Conservation (phyloP, 2,113 vertebrate species). For the Sinosuthora webbiana region DNA sequence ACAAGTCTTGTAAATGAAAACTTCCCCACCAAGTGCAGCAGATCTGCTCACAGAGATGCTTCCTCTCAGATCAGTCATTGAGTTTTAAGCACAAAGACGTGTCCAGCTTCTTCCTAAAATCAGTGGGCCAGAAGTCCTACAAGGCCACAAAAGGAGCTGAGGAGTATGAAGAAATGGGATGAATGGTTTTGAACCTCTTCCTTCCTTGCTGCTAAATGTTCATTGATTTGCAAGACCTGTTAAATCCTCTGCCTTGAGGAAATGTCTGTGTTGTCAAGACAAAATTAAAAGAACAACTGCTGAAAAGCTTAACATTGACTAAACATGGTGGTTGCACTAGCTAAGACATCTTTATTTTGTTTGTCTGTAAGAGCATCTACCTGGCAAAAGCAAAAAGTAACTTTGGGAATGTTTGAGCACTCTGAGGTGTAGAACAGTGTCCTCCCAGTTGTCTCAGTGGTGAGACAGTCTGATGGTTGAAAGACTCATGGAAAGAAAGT, state of each 20-base stretch:
- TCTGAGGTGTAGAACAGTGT: not conserved
- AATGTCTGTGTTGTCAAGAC: not conserved
- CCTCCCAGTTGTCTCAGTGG: not conserved
- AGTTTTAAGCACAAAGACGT: not conserved
- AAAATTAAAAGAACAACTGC: not conserved
- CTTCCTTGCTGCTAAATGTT: not conserved
- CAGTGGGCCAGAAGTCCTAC: not conserved
- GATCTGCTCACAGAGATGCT: not conserved
- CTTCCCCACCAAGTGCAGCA: not conserved
- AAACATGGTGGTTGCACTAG: not conserved
- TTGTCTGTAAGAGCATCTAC: not conserved
- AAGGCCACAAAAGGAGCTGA: not conserved
- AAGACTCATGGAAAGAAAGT: not conserved
- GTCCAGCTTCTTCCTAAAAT: not conserved
- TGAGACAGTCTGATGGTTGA: not conserved
- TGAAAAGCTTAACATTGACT: not conserved
- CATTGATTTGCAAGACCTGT: not conserved
- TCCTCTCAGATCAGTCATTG: not conserved
- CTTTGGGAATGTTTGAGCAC: not conserved
- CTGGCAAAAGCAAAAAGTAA: not conserved
- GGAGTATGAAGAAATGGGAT: not conserved
- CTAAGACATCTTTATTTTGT: not conserved
- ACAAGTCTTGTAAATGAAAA: not conserved
- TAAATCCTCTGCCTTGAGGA: not conserved
- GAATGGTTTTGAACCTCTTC: not conserved